Conservation (phyloP, 2,113 vertebrate species). For the Puffinus mauretanicus region DNA sequence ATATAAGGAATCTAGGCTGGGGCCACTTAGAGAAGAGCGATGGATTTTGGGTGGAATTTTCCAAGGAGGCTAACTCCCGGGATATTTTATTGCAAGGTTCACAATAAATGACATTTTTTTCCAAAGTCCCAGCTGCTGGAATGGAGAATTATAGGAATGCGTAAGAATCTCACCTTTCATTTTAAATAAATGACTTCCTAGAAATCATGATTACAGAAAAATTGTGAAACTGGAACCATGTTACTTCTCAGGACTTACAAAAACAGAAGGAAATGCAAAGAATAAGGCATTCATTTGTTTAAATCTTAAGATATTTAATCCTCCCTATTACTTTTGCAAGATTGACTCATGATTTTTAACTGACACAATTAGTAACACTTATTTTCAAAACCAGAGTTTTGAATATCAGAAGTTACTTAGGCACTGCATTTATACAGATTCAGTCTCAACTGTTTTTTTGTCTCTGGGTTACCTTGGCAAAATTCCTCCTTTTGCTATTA, state of each 20-base stretch:
- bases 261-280: background rate
- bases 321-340: background rate
- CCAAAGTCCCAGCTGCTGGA: background rate
- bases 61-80: background rate
- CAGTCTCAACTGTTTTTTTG: background rate
- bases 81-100: background rate
- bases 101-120: background rate
- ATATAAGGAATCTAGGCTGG: background rate
- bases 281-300: background rate
- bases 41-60: background rate
- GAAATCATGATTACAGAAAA: background rate
- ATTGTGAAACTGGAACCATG: background rate
- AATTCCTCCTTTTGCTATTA: conserved; percentile 4
- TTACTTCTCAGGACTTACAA: background rate
- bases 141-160: background rate
- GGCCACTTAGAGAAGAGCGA: background rate
- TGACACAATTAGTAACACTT: background rate
- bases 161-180: background rate
- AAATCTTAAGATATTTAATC: background rate
- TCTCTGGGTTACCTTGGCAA: background rate
- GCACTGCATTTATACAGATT: background rate
- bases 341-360: background rate
- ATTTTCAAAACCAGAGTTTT: conserved; percentile 2
- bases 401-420: background rate
- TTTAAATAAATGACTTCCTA: background rate